Evolutionary conservation across 2,888 invertebrate species (phyloP), one percentile per base, ranked within the genome.

Genomic region (Poecilobothrus nobilitatus): DNA sequence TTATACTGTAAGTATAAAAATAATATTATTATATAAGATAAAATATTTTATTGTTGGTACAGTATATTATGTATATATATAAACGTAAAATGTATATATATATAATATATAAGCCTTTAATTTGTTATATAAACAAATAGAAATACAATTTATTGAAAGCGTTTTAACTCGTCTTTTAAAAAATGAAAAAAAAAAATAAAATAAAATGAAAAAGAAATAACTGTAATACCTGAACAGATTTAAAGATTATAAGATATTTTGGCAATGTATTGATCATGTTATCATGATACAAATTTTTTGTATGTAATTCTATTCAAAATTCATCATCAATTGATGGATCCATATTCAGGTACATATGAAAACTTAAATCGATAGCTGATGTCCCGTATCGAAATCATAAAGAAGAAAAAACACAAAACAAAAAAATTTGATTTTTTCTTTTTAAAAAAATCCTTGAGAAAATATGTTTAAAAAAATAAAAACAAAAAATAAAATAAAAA

Each of bases 321-420:
- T n/a, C n/a, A n/a, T n/a, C n/a, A n/a, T n/a, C n/a, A 8, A 75
- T 71, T 1, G 72, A 71, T 6, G 71, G 71, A 0, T 76, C 72
- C 44, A 78, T 76, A 69, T 81, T 82, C 73, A 81, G 78, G 70
- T 78, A 81, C 75, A 81, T 75, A 27, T 76, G 78, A 72, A 80
- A 82, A 61, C 78, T 76, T 27, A 81, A 71, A 70, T 82, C 81
- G 37, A 81, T 72, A 20, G 75, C 76, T 4, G 76, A 76, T 37
- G 77, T 76, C 62, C 79, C 78, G 70, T 74, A 80, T 20, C 82
- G 78, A 20, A 79, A 22, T 80, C 79, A 75, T 77, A 64, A 12
- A 65, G n/a, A n/a, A n/a, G n/a, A n/a, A n/a, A n/a, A n/a, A n/a
- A n/a, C n/a, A n/a, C n/a, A n/a, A n/a, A n/a, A n/a, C n/a, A n/a